Evolutionary conservation across 1,140 invertebrate species (phyloP).

Genomic region (Rhynchophorus ferrugineus): DNA sequence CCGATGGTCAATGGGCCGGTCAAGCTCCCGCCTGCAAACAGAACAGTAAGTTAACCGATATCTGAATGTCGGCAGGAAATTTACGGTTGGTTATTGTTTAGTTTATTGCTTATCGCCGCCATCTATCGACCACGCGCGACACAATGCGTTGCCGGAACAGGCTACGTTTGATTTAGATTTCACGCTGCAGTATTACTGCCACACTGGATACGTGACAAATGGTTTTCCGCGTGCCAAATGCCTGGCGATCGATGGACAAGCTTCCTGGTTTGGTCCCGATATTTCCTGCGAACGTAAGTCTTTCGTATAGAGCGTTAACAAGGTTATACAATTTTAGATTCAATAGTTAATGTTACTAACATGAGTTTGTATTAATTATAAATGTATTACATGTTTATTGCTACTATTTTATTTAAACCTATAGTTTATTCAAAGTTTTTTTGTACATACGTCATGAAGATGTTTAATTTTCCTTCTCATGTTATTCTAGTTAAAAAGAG

Average conservation of each 20-base stretch:
- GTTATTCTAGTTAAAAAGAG: too few relatives aligned
- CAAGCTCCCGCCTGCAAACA: constrained; percentile 79
- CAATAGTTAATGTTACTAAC: too few relatives aligned
- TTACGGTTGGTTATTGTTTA: constrained; percentile 37
- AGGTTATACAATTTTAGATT: background rate
- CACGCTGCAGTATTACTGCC: constrained; percentile 85
- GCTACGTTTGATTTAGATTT: constrained; percentile 75
- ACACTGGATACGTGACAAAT: constrained; percentile 78
- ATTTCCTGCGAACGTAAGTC: constrained; percentile 87
- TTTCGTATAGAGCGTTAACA: too few relatives aligned
- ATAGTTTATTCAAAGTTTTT: too few relatives aligned
- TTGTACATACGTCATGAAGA: too few relatives aligned
- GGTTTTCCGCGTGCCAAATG: constrained; percentile 86
- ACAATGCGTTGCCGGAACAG: constrained; percentile 76
- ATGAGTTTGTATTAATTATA: background rate
- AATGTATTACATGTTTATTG: too few relatives aligned
- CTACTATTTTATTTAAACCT: too few relatives aligned
- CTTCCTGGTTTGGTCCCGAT: constrained; percentile 83
- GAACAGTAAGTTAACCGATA: constrained; percentile 56
- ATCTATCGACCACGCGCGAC: constrained; percentile 76
- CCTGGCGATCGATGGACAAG: constrained; percentile 72
- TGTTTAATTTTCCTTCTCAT: too few relatives aligned
- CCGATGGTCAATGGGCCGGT: constrained; percentile 88
- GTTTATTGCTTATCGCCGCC: constrained; percentile 84
- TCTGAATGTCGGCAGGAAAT: background rate